Base-by-base conservation (phyloP, 2,888 invertebrate genomes). In the Tetragonula carbonaria region DNA sequence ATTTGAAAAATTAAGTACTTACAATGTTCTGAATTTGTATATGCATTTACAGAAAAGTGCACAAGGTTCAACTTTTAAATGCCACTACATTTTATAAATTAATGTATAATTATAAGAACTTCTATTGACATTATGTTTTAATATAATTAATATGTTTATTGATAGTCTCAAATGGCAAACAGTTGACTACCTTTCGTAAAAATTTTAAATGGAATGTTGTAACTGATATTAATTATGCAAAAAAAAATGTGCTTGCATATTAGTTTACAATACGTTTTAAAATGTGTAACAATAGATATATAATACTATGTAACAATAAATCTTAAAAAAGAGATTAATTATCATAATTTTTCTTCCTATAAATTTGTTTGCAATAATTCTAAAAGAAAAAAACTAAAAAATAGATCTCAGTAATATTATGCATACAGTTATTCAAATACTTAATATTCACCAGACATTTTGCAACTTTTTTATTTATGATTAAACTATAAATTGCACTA, bases 291-390 rank as follows among this genome's bases (percentile, higher is more conserved):
- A 8, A 2, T 14, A 63, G 28, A 57, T 63, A 57, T 59, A 57
- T 85, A 70, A 71, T 74, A 82, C 51, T 76, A 66, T 11, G 66
- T 8, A 18, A 72, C 28, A 66, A n/a, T 77, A 80, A 45, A 82
- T 55, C 28, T 65, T 86, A 33, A 75, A 66, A 84, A 78, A 13
- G 72, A 33, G 53, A 51, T 45, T 16, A 3, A 55, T 72, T 14
- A 53, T 55, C 21, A 73, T 55, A 51, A 66, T 59, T 50, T 59
- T 57, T 38, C 28, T 66, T 70, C 59, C 33, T 55, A 28, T 2
- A 83, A 82, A 59, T 50, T 18, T n/a, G 8, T 66, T 75, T 68
- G 50, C 16, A 28, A 21, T 38, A 53, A 16, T 57, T 59, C 38
- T 16, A 14, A 57, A 75, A 67, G 53, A 62, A 70, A 6, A 33